Base-by-base conservation (phyloP, 2,113 vertebrate genomes). In the Drymodes brunneopygia region DNA sequence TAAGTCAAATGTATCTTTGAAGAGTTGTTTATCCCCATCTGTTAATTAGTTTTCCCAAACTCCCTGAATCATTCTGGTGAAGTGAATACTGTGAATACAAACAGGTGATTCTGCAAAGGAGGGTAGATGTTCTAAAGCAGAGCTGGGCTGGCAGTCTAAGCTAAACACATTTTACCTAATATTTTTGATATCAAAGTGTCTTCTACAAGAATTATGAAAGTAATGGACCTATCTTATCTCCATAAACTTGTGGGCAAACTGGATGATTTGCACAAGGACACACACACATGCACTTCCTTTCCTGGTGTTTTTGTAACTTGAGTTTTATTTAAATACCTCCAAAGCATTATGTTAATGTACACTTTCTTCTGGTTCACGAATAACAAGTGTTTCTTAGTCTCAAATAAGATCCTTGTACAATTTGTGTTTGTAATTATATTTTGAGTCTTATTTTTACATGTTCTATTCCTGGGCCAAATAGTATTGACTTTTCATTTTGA, bases 311-410 rank as follows among this genome's bases (percentile, higher is more conserved):
- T 92, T 40, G 23, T 71, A 70, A 65, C 28, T 65, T 87, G 25
- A 50, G 36, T 97, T 98, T 97, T 97, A 97, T 98, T 97, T 81
- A 97, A 97, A 95, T 92, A 94, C 64, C 65, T 95, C 93, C 48
- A 94, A 95, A 96, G 91, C 42, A 89, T 90, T 90, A 87, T 86
- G 74, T 97, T 97, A 96, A 96, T 66, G 23, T 89, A 90, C 56
- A 82, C 67, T 92, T 92, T 81, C 47, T 86, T 72, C 48, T 86
- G 91, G 64, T 77, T 92, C 65, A 33, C n/a, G 62, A 95, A 53
- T 64, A 90, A 72, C 57, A 81, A 86, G 47, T 73, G 47, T 88
- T 95, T 73, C 65, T 81, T 61, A 79, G 45, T 75, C 74, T 96
- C 61, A 81, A 17, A 83, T 53, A 64, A 83, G 23, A 77, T 56